Conservation (phyloP, 2,113 vertebrate genomes). For the Sula dactylatra region DNA sequence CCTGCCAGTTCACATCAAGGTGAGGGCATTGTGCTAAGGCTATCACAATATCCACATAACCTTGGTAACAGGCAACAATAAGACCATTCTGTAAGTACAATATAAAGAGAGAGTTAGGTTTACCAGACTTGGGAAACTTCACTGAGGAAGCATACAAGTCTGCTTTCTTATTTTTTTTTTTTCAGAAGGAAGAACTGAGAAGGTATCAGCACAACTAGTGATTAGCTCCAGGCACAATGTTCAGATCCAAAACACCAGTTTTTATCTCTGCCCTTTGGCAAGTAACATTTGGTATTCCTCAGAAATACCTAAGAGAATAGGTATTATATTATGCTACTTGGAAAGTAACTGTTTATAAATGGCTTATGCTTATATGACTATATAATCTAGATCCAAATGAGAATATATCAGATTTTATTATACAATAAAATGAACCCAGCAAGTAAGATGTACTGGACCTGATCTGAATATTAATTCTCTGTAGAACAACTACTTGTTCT, state of each 20-base stretch:
- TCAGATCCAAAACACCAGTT: neutral
- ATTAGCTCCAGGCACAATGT: neutral
- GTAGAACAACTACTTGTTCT: neutral
- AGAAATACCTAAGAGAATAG: neutral
- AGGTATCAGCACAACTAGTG: neutral
- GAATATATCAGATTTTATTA: slow-evolving; percentile 46
- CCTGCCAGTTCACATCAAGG: slow-evolving; percentile 95
- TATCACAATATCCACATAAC: slow-evolving; percentile 90
- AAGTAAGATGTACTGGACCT: neutral
- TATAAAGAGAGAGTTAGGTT: slow-evolving; percentile 11
- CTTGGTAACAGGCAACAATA: slow-evolving; percentile 92
- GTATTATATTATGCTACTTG: neutral
- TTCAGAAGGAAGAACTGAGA: neutral
- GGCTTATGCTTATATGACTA: neutral
- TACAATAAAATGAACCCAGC: neutral
- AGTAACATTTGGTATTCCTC: neutral
- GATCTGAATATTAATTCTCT: slow-evolving; percentile 13
- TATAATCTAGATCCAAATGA: slow-evolving; percentile 11
- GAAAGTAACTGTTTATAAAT: slow-evolving; percentile 38
- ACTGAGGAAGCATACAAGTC: neutral
- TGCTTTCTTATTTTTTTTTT: neutral
- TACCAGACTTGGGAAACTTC: neutral
- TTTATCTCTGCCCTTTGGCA: neutral
- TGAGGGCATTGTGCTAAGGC: slow-evolving; percentile 89
- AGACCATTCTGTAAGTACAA: slow-evolving; percentile 85